Conservation (phyloP, 1,140 invertebrate genomes). For the Bombus confusus region DNA sequence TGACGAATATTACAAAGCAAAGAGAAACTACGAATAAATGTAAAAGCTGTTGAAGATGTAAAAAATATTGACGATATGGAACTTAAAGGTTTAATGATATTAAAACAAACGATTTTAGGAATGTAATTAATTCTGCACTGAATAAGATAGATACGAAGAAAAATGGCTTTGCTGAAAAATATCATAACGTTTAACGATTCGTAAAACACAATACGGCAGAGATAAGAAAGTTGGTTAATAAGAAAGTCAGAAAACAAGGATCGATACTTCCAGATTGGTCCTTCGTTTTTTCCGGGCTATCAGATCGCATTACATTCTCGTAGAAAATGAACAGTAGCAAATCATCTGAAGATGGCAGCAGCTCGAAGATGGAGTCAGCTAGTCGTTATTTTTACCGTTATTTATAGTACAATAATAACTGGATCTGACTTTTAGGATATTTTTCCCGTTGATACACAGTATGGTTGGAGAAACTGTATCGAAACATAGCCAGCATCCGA, state of each 20-base stretch:
- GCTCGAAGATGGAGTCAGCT: not conserved
- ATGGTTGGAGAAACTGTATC: not conserved
- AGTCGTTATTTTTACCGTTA: conserved; percentile 1
- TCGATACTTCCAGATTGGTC: not conserved
- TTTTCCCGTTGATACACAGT: not conserved
- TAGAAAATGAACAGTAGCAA: not conserved
- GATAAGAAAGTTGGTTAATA: no score
- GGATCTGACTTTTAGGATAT: not conserved
- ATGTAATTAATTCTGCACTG: no score
- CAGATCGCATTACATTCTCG: not conserved
- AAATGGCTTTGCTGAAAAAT: no score
- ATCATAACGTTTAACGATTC: no score
- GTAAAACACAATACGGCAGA: no score
- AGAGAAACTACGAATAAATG: no score
- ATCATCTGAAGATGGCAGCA: not conserved
- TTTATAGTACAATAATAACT: conserved; percentile 3
- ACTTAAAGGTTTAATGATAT: no score
- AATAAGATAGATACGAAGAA: no score
- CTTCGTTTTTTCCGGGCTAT: not conserved
- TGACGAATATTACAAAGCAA: not conserved
- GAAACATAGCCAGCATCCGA: not conserved
- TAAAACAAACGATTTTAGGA: no score
- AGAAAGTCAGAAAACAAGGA: not conserved
- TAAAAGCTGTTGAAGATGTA: not conserved
- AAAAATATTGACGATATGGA: no score